Conservation (phyloP, 2,113 vertebrate species). For the Elephas maximus region DNA sequence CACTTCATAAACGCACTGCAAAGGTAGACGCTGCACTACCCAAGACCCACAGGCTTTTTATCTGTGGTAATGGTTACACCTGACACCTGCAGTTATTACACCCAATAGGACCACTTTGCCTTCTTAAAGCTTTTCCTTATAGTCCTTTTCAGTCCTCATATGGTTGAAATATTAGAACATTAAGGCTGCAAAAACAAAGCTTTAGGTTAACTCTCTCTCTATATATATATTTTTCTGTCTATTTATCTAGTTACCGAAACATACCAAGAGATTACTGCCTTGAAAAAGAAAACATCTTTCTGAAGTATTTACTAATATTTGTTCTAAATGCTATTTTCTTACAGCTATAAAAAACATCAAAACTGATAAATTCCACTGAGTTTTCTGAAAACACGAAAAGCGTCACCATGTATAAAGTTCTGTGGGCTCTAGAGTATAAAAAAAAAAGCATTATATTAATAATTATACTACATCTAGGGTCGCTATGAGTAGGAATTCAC, state of each 20-base stretch:
- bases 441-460: background rate
- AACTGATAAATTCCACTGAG: background rate
- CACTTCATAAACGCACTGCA: background rate
- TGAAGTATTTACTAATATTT: slow-evolving; percentile 34
- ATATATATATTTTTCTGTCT: background rate
- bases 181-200: background rate
- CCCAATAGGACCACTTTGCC: fast-evolving
- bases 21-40: background rate
- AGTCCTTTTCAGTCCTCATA: background rate
- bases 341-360: background rate
- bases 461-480: background rate
- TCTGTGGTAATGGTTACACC: background rate
- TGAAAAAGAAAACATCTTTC: slow-evolving; percentile 24
- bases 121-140: background rate
- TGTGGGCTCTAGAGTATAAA: background rate
- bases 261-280: background rate
- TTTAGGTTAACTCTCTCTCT: background rate
- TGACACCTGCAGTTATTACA: slow-evolving; percentile 1
- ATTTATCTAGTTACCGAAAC: background rate
- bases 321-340: background rate
- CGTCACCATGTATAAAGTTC: background rate
- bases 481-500: too few relatives aligned
- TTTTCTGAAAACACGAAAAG: slow-evolving; percentile 21
- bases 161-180: background rate
- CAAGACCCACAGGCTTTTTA: background rate